A percentile compares a stretch with the other conserved stretches of the same genome.
These are phyloP conservation scores for Oscheius sp. DNA, from an alignment of 2,888 invertebrate genomes.

Conservation along the genomic window DNA sequence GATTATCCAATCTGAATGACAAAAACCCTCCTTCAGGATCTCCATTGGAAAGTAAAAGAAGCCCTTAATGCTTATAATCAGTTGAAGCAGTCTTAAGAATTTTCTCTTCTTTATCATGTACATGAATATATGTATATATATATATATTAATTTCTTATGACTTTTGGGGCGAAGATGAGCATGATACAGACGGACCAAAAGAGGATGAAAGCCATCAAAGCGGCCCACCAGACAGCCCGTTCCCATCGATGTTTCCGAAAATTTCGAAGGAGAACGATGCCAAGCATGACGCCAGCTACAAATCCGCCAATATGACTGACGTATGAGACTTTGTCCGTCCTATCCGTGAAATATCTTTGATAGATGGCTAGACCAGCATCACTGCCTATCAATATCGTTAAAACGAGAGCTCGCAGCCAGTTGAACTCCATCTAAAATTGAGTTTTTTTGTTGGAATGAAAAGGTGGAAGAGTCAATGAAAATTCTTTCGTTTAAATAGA, in stretches of 20 bases:
- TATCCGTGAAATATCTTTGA: conserved; percentile 81
- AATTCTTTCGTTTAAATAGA: no score
- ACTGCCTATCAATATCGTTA: conserved; percentile 82
- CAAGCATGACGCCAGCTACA: conserved; percentile 84
- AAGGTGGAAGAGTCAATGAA: no score
- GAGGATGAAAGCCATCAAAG: conserved; percentile 75
- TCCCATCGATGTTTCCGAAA: conserved; percentile 79
- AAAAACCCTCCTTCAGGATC: conserved; percentile 28
- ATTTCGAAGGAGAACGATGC: conserved; percentile 85
- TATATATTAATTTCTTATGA: not conserved
- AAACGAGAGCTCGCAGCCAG: conserved; percentile 89
- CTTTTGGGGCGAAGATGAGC: conserved; percentile 47
- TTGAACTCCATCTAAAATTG: conserved; percentile 74
- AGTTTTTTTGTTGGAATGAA: no score
- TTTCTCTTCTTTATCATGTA: conserved; percentile 14
- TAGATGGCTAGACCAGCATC: conserved; percentile 92
- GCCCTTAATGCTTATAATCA: conserved; percentile 36
- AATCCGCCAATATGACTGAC: conserved; percentile 93
- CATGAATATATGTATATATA: not conserved
- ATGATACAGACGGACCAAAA: conserved; percentile 55
- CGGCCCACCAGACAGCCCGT: conserved; percentile 83
- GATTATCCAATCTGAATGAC: not conserved
- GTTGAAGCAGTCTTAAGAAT: not conserved
- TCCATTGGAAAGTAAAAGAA: conserved; percentile 45
- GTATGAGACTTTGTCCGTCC: conserved; percentile 79